Base-by-base conservation (phyloP, 2,113 vertebrate species). In the Varanus komodoensis region DNA sequence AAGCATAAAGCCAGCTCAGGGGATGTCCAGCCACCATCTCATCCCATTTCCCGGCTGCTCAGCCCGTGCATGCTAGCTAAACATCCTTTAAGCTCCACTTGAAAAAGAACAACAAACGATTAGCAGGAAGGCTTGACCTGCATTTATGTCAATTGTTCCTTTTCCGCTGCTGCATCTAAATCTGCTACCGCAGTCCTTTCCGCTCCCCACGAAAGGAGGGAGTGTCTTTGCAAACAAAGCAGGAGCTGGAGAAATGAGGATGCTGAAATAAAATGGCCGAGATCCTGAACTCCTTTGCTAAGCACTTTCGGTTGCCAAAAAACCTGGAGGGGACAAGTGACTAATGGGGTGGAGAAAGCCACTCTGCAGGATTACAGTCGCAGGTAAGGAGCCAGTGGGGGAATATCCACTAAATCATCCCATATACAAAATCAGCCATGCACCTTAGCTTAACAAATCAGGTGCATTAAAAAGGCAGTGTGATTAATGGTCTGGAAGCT, bases 401-500 rank as follows among this genome's bases (percentile, higher is more conserved):
- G 44, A 90, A 2, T 15, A 81, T 44, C 25, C 7, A 27, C 52
- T 54, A 44, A 50, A 71, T 88, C 12, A 2, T 57, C n/a, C 9
- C 1, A 0, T 4, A 2, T 12, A 21, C 27, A 23, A 61, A 1
- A 90, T 19, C 84, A 2, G 0, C 50, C 29, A 27, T 78, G 81
- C 6, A 19, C 50, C 11, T 0, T 50, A 1, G 71, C 61, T 84
- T 57, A 0, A 23, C 12, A 4, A 5, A 6, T 3, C 15, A 64
- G 64, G 74, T 84, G 73, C 54, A 25, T 69, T 32, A 3, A 8
- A 34, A 90, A 69, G 23, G n/a, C 0, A 3, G 17, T n/a, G 1
- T 69, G 86, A 2, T 0, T 67, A 54, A 19, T 32, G n/a, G 7
- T 14, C 0, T 8, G 1, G 64, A 0, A 14, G 5, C 74, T 73